These are phyloP conservation scores for Xenopus tropicalis DNA, from an alignment of 2,113 vertebrate genomes.

Conservation along the genomic window DNA sequence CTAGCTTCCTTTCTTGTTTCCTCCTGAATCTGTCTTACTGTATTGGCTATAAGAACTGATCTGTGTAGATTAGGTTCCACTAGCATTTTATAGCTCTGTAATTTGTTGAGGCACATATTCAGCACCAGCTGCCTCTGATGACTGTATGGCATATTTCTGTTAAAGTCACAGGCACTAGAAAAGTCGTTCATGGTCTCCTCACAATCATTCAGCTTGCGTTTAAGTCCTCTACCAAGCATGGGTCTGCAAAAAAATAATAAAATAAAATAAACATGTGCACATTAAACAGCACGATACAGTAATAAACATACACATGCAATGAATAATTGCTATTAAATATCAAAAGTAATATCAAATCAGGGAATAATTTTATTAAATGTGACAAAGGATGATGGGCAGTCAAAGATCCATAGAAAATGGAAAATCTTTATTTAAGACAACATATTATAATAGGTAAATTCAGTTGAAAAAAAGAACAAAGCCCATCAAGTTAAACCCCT, in stretches of 20 bases:
- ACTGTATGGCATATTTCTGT: slow-evolving; percentile 59
- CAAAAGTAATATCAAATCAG: no score
- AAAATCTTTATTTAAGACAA: no score
- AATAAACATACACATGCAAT: no score
- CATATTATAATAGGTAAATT: no score
- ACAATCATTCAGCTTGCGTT: slow-evolving; percentile 77
- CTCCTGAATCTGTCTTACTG: slow-evolving; percentile 77
- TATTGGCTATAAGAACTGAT: slow-evolving; percentile 82
- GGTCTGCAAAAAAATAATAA: slow-evolving; percentile 56
- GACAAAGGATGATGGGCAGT: no score
- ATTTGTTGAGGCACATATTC: slow-evolving; percentile 78
- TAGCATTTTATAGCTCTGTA: slow-evolving; percentile 73
- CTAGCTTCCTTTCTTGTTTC: slow-evolving; percentile 64
- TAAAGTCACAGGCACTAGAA: slow-evolving; percentile 62
- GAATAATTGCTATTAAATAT: no score
- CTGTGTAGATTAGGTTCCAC: slow-evolving; percentile 79
- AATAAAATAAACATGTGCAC: neutral
- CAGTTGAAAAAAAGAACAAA: no score
- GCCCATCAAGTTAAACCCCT: no score
- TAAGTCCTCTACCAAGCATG: slow-evolving; percentile 85
- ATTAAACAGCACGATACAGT: no score
- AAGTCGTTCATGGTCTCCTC: slow-evolving; percentile 68
- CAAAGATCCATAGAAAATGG: no score
- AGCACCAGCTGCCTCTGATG: slow-evolving; percentile 82
- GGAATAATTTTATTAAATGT: no score